A percentile compares a stretch with the other conserved stretches of the same genome.
Evolutionary conservation across 2,888 invertebrate genomes (phyloP).

Genomic region (Entomobrya multifasciata): DNA sequence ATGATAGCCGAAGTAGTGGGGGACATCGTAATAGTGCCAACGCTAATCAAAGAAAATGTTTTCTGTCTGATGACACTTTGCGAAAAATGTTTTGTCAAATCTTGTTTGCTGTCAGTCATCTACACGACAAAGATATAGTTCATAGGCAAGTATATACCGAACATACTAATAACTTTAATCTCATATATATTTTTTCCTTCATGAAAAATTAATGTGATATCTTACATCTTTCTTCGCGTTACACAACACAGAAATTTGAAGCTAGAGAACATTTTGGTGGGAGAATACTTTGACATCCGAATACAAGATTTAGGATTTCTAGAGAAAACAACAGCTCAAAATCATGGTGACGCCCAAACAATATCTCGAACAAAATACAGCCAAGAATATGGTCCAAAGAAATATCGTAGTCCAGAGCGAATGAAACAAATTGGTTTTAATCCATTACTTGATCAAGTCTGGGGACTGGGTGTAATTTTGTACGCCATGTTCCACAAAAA

Average conservation of each 20-base stretch:
- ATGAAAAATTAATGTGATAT: slow-evolving; percentile 6
- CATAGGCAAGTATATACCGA: slow-evolving; percentile 48
- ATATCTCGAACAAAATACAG: slow-evolving; percentile 51
- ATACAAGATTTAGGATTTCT: slow-evolving; percentile 52
- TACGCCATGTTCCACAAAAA: slow-evolving; percentile 59
- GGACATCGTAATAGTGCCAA: neutral
- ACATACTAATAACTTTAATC: neutral
- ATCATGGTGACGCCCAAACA: slow-evolving; percentile 50
- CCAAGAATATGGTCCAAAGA: slow-evolving; percentile 57
- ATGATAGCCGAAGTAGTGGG: neutral
- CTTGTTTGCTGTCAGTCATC: slow-evolving; percentile 63
- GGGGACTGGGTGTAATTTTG: slow-evolving; percentile 63
- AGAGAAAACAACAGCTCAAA: slow-evolving; percentile 66
- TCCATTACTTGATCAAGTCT: slow-evolving; percentile 66
- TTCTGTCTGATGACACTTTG: slow-evolving; percentile 24
- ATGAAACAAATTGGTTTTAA: slow-evolving; percentile 56
- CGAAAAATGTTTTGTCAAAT: slow-evolving; percentile 68
- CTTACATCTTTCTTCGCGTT: neutral
- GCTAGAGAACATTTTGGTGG: slow-evolving; percentile 61
- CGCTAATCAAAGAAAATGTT: neutral
- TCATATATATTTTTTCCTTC: neutral
- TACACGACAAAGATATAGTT: slow-evolving; percentile 68
- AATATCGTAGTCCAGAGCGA: slow-evolving; percentile 64
- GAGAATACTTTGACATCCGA: slow-evolving; percentile 61
- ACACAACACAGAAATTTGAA: slow-evolving; percentile 55